Evolutionary conservation across 2,888 invertebrate genomes (phyloP), one percentile per base, ranked within the genome.

Genomic region (Strigamia crassipes): DNA sequence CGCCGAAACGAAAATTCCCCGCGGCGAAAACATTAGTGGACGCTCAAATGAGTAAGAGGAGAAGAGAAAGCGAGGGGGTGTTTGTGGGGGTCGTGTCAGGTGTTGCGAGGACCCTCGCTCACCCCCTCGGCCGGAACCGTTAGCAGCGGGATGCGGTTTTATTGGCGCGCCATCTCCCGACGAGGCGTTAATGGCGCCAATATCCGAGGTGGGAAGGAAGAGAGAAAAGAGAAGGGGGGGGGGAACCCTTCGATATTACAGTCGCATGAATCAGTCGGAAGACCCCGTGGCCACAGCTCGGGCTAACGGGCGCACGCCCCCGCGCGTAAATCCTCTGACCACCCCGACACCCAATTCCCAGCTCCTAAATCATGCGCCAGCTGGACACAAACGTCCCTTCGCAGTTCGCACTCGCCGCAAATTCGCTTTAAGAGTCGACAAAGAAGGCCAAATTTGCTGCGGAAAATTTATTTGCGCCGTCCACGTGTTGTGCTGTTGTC

Each of bases 301-400:
- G 79, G 38, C 42, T 79, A 79, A 79, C 79, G n/a, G 79, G 79
- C 79, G 23, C 41, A 34, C 41, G 38, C 42, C 79, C 46, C 46
- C 23, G 42, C 46, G 46, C 79, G 79, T 79, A 79, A 79, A 79
- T 79, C 41, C 42, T 42, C 41, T 42, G 46, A n/a, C 79, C 46
- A 34, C 79, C 38, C 23, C 79, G 79, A 38, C 38, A 78, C 78
- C 38, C 38, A 41, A 79, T 79, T 79, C 34, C 79, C 79, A 79
- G 42, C 79, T 79, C 38, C n/a, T 79, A 79, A 79, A 79, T 79
- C 79, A 79, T 41, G 79, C 79, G 23, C 79, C 79, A 79, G 79
- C 79, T 79, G 79, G 79, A 79, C 79, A 42, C n/a, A 15, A 10
- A 15, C 42, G 42, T 46, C 42, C 42, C 10, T 46, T 46, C 42